These are phyloP conservation scores for Dolichopus griseipennis DNA, from an alignment of 2,888 invertebrate genomes.

Conservation along the genomic window DNA sequence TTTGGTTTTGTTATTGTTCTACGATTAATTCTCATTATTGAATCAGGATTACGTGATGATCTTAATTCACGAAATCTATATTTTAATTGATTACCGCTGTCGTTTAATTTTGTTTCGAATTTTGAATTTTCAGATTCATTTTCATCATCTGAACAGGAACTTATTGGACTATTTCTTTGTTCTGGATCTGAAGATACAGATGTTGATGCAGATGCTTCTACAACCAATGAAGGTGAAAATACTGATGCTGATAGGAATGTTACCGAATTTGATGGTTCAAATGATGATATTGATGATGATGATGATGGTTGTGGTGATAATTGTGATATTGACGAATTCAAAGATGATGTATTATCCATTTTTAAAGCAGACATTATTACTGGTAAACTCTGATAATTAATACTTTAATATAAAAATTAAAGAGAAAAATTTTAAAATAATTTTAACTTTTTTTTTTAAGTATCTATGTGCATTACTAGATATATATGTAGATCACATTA, in stretches of 20 bases:
- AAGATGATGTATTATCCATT: not conserved
- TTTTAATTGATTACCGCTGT: not conserved
- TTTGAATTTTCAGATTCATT: not conserved
- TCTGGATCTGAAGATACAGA: not conserved
- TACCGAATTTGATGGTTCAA: not conserved
- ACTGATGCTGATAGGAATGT: not conserved
- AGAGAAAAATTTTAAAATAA: no score
- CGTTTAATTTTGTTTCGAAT: not conserved
- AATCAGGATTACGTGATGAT: not conserved
- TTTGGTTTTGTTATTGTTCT: slow-evolving; percentile 10
- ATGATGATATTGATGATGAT: no score
- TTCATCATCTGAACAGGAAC: slow-evolving; percentile 1
- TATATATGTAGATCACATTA: not conserved
- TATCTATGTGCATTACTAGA: no score
- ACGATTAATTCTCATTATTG: not conserved
- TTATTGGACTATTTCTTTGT: not conserved
- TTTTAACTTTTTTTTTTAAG: not conserved
- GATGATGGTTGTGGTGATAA: no score
- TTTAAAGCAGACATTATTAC: not conserved
- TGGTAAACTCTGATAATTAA: not conserved
- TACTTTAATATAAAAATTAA: not conserved
- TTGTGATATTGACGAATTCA: no score
- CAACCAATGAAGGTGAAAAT: not conserved
- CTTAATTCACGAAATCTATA: not conserved
- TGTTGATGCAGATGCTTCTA: not conserved